These are phyloP conservation scores for Typhlomys cinereus DNA, from an alignment of 2,113 vertebrate genomes.

Conservation along the genomic window DNA sequence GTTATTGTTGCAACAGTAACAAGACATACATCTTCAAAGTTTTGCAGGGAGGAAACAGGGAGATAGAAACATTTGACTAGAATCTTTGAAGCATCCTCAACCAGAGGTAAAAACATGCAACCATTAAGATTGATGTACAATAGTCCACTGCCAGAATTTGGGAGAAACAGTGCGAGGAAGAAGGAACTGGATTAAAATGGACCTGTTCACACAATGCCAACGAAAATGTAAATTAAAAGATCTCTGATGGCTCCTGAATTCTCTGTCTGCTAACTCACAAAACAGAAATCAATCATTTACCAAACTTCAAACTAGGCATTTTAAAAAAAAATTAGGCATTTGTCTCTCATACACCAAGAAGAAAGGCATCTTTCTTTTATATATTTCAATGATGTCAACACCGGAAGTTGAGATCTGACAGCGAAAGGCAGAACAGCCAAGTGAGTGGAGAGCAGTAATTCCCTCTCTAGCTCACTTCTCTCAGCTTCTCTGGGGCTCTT, in stretches of 20 bases:
- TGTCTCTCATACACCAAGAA: neutral
- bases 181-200: constrained; percentile 12
- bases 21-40: neutral
- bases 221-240: neutral
- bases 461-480: neutral
- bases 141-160: neutral
- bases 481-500: constrained; percentile 3
- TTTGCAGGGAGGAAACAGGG: neutral
- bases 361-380: neutral
- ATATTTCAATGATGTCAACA: neutral
- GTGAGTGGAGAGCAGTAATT: neutral
- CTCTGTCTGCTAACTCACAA: neutral
- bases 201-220: neutral
- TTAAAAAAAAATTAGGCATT: no score
- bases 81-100: neutral
- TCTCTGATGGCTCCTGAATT: neutral
- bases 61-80: neutral
- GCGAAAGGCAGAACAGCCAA: neutral
- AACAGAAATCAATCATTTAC: neutral
- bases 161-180: neutral
- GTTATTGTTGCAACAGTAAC: neutral
- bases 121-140: neutral
- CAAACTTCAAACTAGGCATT: neutral
- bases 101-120: neutral
- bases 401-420: neutral